Conservation (phyloP, 2,797 vertebrate species). For the Cirrhinus mrigala region DNA sequence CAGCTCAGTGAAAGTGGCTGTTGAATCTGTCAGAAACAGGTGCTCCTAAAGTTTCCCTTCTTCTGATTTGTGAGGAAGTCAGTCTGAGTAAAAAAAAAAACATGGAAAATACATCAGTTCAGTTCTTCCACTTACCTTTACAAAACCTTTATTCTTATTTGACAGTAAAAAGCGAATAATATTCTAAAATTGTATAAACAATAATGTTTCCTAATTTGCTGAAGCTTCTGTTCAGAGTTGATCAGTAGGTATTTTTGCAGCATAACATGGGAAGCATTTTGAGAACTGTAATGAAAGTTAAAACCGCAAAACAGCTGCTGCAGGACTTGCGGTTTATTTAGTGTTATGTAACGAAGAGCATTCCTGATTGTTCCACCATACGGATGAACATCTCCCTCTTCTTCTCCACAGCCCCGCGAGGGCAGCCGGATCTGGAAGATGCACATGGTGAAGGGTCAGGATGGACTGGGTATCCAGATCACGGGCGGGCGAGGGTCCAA, state of each 20-base stretch:
- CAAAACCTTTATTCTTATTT: background rate
- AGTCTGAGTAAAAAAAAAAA: slow-evolving; percentile 25
- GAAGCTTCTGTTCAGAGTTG: slow-evolving; percentile 16
- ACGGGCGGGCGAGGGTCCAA: slow-evolving; percentile 94
- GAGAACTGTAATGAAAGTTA: slow-evolving; percentile 20
- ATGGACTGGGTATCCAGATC: slow-evolving; percentile 95
- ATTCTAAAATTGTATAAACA: background rate
- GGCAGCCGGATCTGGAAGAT: slow-evolving; percentile 96
- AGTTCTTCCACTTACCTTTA: background rate
- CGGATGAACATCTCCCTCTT: slow-evolving; percentile 13
- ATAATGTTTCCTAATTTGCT: background rate
- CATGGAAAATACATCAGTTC: slow-evolving; percentile 44
- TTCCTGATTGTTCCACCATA: slow-evolving; percentile 10
- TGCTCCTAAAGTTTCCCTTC: slow-evolving; percentile 41
- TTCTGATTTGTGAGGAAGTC: slow-evolving; percentile 47
- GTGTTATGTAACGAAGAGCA: slow-evolving; percentile 18
- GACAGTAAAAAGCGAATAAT: too few species aligned
- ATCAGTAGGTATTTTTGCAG: background rate
- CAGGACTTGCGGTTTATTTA: slow-evolving; percentile 7
- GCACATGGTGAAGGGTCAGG: slow-evolving; percentile 92
- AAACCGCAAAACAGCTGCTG: slow-evolving; percentile 45
- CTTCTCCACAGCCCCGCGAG: slow-evolving; percentile 81
- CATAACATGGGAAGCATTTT: background rate
- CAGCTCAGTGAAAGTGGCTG: slow-evolving; percentile 6
- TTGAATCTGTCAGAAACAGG: slow-evolving; percentile 51